Evolutionary conservation across 23 tunicate genomes (phyloP).

Genomic region (Aplidium turbinatum): DNA sequence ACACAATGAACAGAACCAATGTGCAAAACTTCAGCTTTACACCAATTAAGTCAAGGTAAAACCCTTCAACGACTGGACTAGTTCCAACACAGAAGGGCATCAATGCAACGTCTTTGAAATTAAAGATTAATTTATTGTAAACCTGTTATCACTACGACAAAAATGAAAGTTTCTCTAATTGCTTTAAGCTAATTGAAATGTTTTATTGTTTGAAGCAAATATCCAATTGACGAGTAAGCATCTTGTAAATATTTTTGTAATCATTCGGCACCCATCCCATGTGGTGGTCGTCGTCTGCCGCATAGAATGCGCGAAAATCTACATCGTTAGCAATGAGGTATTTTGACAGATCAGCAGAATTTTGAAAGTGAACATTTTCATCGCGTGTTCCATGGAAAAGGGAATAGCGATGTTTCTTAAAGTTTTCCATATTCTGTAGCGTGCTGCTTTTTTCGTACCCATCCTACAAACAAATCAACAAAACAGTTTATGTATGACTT

Average conservation of each 20-base stretch:
- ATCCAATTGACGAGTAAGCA: conserved; percentile 50
- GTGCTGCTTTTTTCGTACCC: conserved; percentile 59
- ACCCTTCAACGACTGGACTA: too few relatives aligned
- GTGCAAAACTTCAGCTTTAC: too few relatives aligned
- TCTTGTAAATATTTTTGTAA: conserved; percentile 58
- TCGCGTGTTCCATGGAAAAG: conserved; percentile 81
- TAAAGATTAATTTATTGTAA: too few relatives aligned
- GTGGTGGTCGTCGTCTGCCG: conserved; percentile 69
- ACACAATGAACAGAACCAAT: too few relatives aligned
- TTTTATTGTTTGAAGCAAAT: conserved; percentile 2
- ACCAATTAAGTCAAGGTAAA: too few relatives aligned
- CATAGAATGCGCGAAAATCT: conserved; percentile 61
- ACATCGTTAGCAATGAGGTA: conserved; percentile 58
- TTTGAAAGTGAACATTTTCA: conserved; percentile 88
- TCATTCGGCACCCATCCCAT: conserved; percentile 48
- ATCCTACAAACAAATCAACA: conserved; percentile 16
- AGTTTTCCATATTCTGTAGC: conserved; percentile 54
- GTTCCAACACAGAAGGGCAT: too few relatives aligned
- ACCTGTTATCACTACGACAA: too few relatives aligned
- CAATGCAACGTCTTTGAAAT: too few relatives aligned
- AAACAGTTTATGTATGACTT: background rate
- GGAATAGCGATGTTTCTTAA: conserved; percentile 43
- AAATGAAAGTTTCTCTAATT: too few relatives aligned
- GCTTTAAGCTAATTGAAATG: too few relatives aligned
- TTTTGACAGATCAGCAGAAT: conserved; percentile 65